Base-by-base conservation (phyloP, 2,888 invertebrate species). In the Dynastes hyllus region DNA sequence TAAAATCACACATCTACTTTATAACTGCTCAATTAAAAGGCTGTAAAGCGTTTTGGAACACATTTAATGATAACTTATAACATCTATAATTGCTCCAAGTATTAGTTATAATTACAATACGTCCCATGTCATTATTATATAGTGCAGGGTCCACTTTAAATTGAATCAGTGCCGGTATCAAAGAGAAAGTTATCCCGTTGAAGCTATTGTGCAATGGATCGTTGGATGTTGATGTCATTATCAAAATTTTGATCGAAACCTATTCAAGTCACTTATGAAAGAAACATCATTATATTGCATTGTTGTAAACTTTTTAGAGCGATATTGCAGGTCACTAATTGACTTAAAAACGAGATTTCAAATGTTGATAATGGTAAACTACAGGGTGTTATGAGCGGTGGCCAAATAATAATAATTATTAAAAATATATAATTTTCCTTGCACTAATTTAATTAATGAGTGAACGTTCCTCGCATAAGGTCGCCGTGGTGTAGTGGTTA, bases 141-240 rank as follows among this genome's bases (percentile, higher is more conserved):
- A 75, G 45, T 27, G n/a, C 13, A 27, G 55, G 13, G 27, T 45
- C 22, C 29, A 61, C 22, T 75, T 75, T 61, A 63, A 75, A 75
- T 75, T 61, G 45, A 75, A 73, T 73, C 58, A 73, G 16, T 61
- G 61, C 58, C 61, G 58, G 58, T 58, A 58, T 13, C 16, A 75
- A 73, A 75, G 61, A 75, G 73, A 75, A 61, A 63, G 61, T 63
- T 29, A 61, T 61, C 29, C 27, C 27, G 61, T 27, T 45, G 22
- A 40, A 63, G 13, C 27, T 45, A 45, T 75, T 75, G 55, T 32
- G 73, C 29, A 75, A 50, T 45, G 45, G 11, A n/a, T 40, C 50
- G 22, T 22, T 16, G 11, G 69, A 69, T 51, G 51, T 22, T 69
- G 51, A 51, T 51, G 69, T 51, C 51, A 69, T 51, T 69, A 69